Evolutionary conservation across 2,113 vertebrate genomes (phyloP).

Genomic region (Saimiri boliviensis): DNA sequence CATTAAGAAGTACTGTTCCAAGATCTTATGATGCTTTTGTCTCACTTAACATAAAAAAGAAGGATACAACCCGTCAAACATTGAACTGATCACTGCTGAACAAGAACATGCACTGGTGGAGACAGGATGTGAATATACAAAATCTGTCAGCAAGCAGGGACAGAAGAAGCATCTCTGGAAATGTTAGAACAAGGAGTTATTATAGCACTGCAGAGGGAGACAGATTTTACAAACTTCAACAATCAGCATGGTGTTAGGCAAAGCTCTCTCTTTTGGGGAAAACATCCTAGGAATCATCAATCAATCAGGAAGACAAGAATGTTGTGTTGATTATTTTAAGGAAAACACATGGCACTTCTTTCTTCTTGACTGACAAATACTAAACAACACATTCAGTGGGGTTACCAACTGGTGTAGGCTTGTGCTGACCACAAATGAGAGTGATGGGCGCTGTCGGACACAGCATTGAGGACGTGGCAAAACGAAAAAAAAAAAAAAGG

Average conservation of each 20-base stretch:
- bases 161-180: conserved; percentile 41
- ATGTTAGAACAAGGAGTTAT: conserved; percentile 46
- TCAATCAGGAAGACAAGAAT: conserved; percentile 52
- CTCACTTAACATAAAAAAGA: neutral
- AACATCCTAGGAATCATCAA: conserved; percentile 16
- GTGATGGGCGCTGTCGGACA: accelerated
- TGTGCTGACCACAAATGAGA: neutral
- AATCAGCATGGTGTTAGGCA: conserved; percentile 15
- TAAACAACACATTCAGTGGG: neutral
- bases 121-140: neutral
- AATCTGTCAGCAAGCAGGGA: neutral
- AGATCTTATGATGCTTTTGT: conserved; percentile 1
- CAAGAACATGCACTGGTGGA: neutral
- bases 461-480: neutral
- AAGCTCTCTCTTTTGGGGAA: conserved; percentile 36
- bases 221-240: neutral
- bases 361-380: conserved; percentile 28
- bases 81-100: neutral
- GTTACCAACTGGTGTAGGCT: neutral
- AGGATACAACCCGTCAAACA: neutral
- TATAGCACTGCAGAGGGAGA: neutral
- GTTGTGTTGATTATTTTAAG: neutral
- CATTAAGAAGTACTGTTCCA: neutral
- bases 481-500: neutral
- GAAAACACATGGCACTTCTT: neutral